Base-by-base conservation (phyloP, 64 coral and sea anemone genomes). In the Dendronephthya gigantea region DNA sequence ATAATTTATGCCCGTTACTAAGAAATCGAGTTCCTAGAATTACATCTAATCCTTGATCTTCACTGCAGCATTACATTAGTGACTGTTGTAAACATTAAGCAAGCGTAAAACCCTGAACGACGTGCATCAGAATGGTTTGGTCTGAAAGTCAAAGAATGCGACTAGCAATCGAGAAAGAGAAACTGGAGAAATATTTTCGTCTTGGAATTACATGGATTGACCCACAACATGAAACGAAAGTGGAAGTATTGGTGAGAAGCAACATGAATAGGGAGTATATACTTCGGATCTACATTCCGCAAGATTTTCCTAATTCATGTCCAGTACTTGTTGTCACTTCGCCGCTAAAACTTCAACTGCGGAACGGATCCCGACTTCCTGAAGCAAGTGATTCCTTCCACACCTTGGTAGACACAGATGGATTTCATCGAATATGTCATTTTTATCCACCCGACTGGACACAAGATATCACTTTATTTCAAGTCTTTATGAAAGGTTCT, bases 401-500 rank as follows among this genome's bases (percentile, higher is more conserved):
- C 28, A n/a, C 43, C 6, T 72, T 66, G 1, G 28, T 70, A 65
- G 25, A 62, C 0, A 96, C 82, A 36, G 87, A 36, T 27, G 79
- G 92, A 16, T 90, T 88, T 8, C 65, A 37, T 36, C 85, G 86
- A 38, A 92, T 96, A 39, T 96, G 90, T 82, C 90, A 96, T 22
- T 92, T 82, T 59, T 81, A 35, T 17, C 51, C 34, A 1, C n/a
- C 25, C 10, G 45, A 66, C 15, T 96, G 93, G 85, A 88, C 88
- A 6, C 45, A 58, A 38, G 69, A 96, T 40, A 86, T 88, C 82
- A 96, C 93, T 3, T 27, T 92, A 4, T 96, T 92, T 51, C 87
- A 96, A 32, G 82, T 96, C 1, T 82, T 92, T n/a, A 96, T 96
- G 90, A 96, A 96, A 87, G 41, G 88, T 45, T 45, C 11, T 45